Evolutionary conservation across 2,797 vertebrate genomes (phyloP), one percentile per base, ranked within the genome.

Genomic region (Dermochelys coriacea): DNA sequence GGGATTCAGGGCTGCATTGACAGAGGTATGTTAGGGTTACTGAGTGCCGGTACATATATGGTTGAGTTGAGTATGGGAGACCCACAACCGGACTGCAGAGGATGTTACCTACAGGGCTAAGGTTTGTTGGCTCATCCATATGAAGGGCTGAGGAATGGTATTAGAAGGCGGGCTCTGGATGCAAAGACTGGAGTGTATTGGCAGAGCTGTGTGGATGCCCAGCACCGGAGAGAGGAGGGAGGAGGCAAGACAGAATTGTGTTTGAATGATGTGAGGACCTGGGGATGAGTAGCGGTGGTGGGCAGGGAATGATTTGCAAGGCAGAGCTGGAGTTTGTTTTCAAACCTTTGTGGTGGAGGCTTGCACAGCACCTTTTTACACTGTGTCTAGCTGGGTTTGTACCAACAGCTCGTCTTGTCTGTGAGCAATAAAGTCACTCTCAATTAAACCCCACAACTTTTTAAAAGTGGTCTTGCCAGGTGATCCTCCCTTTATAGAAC

Each of bases 311-410:
- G 52, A 80, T 85, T 29, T n/a, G 21, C 87, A 25, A 37, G n/a
- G n/a, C 37, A 71, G 64, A 71, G 19, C 19, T 41, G 64, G 18
- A 68, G n/a, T 68, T n/a, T 37, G 41, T 81, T 41, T 83, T 79
- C 83, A 91, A 1, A 86, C 79, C 61, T 90, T 55, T 0, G 2
- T 45, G 59, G 57, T 1, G 61, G 78, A 78, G 80, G 19, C 34
- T 91, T 95, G 87, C 64, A 87, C 59, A 74, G 55, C 82, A 78
- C 88, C 88, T 94, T 80, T n/a, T 74, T 80, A 64, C 34, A 8
- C 80, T 84, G 45, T 21, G n/a, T 15, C 31, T 52, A 27, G 59
- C 15, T 61, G 82, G 27, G 59, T 78, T 87, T 1, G 1, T 68
- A 54, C 57, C 68, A 34, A 74, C 21, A 5, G 21, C 81, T 80